Conservation (phyloP, 2,113 vertebrate genomes). For the Fregata magnificens region DNA sequence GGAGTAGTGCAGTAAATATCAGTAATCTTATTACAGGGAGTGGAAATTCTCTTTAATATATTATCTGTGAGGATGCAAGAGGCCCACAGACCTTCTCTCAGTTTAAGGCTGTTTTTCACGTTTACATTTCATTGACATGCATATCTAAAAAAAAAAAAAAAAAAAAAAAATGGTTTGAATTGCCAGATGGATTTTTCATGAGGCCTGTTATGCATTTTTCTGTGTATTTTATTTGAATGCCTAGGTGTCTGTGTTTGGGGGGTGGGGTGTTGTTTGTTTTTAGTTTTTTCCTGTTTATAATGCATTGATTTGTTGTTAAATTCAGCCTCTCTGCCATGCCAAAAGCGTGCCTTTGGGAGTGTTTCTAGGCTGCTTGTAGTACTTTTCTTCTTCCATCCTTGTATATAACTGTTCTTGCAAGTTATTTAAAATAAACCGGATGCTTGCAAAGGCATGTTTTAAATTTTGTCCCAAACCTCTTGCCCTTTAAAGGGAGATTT, state of each 20-base stretch:
- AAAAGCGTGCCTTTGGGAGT: constrained; percentile 50
- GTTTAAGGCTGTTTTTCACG: neutral
- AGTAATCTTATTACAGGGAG: constrained; percentile 42
- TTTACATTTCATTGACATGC: constrained; percentile 46
- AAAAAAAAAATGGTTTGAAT: neutral
- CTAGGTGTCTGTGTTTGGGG: constrained; percentile 60
- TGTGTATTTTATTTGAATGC: constrained; percentile 31
- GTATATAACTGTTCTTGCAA: neutral
- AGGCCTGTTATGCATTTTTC: neutral
- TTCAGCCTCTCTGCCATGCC: constrained; percentile 51
- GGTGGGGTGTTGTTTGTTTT: constrained; percentile 53
- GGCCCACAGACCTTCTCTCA: constrained; percentile 9
- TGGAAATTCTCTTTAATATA: constrained; percentile 46
- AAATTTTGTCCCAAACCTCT: neutral
- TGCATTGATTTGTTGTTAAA: constrained; percentile 67
- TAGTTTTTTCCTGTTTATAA: constrained; percentile 36
- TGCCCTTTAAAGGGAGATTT: neutral
- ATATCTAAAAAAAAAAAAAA: neutral
- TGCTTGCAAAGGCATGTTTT: neutral
- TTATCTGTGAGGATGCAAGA: constrained; percentile 17
- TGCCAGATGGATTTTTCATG: constrained; percentile 46
- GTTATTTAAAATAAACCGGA: constrained; percentile 13
- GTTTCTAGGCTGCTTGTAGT: neutral
- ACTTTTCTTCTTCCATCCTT: neutral
- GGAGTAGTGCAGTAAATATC: constrained; percentile 37